Evolutionary conservation across 2,113 vertebrate species (phyloP), one percentile per base, ranked within the genome.

Genomic region (Zosterops lateralis): DNA sequence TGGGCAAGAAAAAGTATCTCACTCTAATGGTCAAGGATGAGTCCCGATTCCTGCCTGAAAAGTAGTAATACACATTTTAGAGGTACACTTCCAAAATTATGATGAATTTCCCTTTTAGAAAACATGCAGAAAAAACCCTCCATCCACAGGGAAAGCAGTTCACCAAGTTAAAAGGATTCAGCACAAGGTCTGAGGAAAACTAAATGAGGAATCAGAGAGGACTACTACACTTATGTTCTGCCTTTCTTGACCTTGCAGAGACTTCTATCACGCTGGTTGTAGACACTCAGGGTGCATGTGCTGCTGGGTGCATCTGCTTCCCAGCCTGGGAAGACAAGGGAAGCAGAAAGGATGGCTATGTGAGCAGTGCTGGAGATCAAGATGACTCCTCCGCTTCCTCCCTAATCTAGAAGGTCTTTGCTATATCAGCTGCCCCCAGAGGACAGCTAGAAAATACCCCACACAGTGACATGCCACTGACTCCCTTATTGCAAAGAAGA

Each of bases 271-370:
- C 8, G 6, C 7, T 66, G 34, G 36, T 54, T 42, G 29, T 19
- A 56, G 60, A 56, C 10, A 7, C 26, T 26, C 7, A 19, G 68
- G 5, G 29, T 34, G 32, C 0, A 0, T 4, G 14, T 25, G 40
- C 71, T 76, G 31, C 51, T 66, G 14, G 18, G 38, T 38, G 38
- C 38, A 38, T 38, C 38, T 38, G 38, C 38, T 38, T 38, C 38
- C 8, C 65, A 68, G 34, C 34, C 57, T 3, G 1, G 38, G 36
- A 38, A 38, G 36, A 24, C 7, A 74, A 48, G 34, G 34, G 34
- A 72, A 62, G 38, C 51, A 95, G 78, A 67, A 84, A 51, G 54
- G n/a, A 66, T 26, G 48, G 21, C 47, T 82, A 60, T 76, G 6
- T 3, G 31, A 85, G 76, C 61, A 70, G 25, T 4, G 34, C 14